These are phyloP conservation scores for Tribolium castaneum DNA, from an alignment of 1,140 invertebrate genomes.

Conservation along the genomic window DNA sequence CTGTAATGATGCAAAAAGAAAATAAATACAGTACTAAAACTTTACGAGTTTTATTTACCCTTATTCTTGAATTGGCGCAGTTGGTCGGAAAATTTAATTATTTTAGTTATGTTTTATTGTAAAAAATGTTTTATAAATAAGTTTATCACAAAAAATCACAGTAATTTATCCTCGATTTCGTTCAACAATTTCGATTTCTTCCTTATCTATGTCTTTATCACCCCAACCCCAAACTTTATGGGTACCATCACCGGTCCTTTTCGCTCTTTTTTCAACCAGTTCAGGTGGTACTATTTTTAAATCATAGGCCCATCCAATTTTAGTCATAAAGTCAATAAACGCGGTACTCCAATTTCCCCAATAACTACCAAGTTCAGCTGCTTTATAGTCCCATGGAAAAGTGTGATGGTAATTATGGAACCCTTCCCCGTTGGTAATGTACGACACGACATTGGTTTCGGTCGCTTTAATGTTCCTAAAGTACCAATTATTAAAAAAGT, in stretches of 20 bases:
- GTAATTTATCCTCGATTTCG: background rate
- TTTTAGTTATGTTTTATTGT: background rate
- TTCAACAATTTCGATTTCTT: constrained; percentile 49
- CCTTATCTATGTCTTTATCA: constrained; percentile 64
- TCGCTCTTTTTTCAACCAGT: constrained; percentile 70
- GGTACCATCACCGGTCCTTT: constrained; percentile 75
- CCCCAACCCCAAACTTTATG: constrained; percentile 67
- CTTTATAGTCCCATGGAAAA: no score
- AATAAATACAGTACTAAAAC: constrained; percentile 24
- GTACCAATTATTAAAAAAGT: no score
- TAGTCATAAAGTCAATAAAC: constrained; percentile 21
- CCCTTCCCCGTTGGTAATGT: constrained; percentile 67
- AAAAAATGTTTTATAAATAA: background rate
- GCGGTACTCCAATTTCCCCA: no score
- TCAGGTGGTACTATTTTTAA: constrained; percentile 77
- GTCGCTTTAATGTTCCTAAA: constrained; percentile 58
- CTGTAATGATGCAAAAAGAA: constrained; percentile 2
- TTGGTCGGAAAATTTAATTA: no score
- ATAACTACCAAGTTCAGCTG: no score
- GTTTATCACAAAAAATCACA: background rate
- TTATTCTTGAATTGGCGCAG: no score
- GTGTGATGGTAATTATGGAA: constrained; percentile 62
- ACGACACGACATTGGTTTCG: constrained; percentile 65
- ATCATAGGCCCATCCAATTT: constrained; percentile 79
- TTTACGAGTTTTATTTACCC: background rate